Percentiles rank a stretch among this genome's conserved stretches.
Evolutionary conservation across 2,113 vertebrate genomes (phyloP).

Genomic region (Echinops telfairi): DNA sequence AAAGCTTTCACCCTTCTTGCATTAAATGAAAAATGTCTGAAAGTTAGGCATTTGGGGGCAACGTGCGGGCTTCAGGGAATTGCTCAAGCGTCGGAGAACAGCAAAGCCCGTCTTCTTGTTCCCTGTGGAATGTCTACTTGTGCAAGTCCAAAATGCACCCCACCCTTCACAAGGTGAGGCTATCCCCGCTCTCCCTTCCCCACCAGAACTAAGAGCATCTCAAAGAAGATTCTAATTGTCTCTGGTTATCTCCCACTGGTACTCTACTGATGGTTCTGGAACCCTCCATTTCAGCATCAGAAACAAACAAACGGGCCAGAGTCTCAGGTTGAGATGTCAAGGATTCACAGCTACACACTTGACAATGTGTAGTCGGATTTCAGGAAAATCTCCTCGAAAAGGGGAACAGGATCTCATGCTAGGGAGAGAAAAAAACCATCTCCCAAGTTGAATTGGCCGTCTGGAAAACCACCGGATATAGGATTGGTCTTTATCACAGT

Average conservation of each 20-base stretch:
- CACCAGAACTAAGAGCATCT: not conserved
- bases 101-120: not conserved
- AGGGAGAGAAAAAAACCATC: slow-evolving; percentile 2
- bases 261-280: not conserved
- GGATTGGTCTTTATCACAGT: slow-evolving; percentile 68
- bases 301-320: not conserved
- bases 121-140: not conserved
- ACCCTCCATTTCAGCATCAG: not conserved
- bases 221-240: not conserved
- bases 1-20: slow-evolving; percentile 35
- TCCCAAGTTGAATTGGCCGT: slow-evolving; percentile 24
- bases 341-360: not conserved
- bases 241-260: not conserved
- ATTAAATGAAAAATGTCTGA: not conserved
- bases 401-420: not conserved
- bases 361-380: not conserved
- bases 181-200: not conserved
- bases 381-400: not conserved
- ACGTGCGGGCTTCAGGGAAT: not conserved
- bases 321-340: not conserved
- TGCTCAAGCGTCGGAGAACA: not conserved
- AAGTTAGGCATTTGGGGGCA: slow-evolving; percentile 22
- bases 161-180: not conserved
- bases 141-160: not conserved
- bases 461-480: slow-evolving; percentile 72